Percentiles rank a stretch among this genome's conserved stretches.
Evolutionary conservation across 2,113 vertebrate species (phyloP).

Genomic region (Prunella himalayana): DNA sequence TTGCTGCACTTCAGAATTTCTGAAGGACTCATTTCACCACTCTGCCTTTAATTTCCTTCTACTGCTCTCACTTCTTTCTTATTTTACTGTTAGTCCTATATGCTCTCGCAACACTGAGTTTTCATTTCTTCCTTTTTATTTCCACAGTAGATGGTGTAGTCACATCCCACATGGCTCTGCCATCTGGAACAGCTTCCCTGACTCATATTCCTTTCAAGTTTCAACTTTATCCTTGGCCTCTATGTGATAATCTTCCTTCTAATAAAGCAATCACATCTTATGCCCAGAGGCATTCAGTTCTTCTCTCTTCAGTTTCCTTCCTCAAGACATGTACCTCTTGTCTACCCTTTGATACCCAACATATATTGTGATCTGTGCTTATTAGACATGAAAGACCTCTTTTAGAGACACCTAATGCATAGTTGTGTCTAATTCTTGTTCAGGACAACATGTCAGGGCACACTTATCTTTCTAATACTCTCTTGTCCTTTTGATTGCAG

Average conservation of each 20-base stretch:
- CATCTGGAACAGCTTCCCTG: conserved; percentile 47
- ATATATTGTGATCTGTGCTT: background rate
- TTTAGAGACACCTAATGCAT: background rate
- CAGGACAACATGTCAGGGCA: background rate
- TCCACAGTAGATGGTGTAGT: conserved; percentile 11
- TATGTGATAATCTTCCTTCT: conserved; percentile 18
- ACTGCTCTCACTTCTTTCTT: background rate
- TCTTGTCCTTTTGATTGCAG: background rate
- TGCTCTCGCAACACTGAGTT: background rate
- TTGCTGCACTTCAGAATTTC: background rate
- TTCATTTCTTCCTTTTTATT: conserved; percentile 36
- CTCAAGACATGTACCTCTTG: background rate
- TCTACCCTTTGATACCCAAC: background rate
- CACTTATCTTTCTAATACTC: background rate
- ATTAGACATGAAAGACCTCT: background rate
- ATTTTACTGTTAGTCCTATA: background rate
- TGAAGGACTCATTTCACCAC: background rate
- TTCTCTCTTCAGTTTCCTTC: background rate
- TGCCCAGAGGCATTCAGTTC: conserved; percentile 16
- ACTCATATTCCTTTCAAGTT: conserved; percentile 31
- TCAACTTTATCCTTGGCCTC: conserved; percentile 27
- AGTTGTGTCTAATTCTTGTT: background rate
- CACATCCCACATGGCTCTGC: conserved; percentile 22
- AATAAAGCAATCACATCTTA: conserved; percentile 11
- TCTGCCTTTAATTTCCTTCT: conserved; percentile 3